Conservation (phyloP, 2,888 invertebrate species). For the Agrypnus murinus region DNA sequence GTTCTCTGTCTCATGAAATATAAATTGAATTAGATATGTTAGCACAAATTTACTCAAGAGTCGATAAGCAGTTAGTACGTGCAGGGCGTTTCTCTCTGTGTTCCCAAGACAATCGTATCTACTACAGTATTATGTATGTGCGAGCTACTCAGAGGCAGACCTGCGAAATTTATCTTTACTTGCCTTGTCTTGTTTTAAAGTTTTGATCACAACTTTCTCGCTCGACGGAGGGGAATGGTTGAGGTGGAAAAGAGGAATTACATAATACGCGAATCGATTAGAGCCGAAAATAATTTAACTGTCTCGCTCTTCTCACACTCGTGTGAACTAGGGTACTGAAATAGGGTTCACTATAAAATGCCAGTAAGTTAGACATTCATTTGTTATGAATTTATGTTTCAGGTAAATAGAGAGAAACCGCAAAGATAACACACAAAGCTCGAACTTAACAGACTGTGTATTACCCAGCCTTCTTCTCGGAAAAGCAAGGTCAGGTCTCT, state of each 20-base stretch:
- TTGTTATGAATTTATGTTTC: too few species aligned
- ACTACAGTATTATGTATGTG: conserved; percentile 21
- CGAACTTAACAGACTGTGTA: too few species aligned
- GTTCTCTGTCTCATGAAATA: conserved; percentile 52
- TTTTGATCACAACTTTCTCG: conserved; percentile 22
- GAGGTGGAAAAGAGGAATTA: not conserved
- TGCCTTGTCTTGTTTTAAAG: conserved; percentile 28
- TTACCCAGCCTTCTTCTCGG: too few species aligned
- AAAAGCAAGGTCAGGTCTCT: too few species aligned
- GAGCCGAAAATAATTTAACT: too few species aligned
- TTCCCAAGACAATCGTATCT: conserved; percentile 42
- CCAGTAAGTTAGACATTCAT: too few species aligned
- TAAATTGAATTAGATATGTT: conserved; percentile 55
- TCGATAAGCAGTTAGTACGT: conserved; percentile 52
- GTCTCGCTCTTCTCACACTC: too few species aligned
- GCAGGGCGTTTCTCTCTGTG: conserved; percentile 27
- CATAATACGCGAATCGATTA: too few species aligned
- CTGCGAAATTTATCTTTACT: conserved; percentile 23
- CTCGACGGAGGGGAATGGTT: not conserved
- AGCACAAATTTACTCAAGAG: conserved; percentile 50
- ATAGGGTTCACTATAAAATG: too few species aligned
- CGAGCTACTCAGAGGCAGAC: conserved; percentile 23
- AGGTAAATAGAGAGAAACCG: too few species aligned
- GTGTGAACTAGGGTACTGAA: too few species aligned
- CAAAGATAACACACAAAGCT: too few species aligned